phyloP scores from a whole-genome alignment of 2,113 vertebrate species.

The Marmota monax region DNA sequence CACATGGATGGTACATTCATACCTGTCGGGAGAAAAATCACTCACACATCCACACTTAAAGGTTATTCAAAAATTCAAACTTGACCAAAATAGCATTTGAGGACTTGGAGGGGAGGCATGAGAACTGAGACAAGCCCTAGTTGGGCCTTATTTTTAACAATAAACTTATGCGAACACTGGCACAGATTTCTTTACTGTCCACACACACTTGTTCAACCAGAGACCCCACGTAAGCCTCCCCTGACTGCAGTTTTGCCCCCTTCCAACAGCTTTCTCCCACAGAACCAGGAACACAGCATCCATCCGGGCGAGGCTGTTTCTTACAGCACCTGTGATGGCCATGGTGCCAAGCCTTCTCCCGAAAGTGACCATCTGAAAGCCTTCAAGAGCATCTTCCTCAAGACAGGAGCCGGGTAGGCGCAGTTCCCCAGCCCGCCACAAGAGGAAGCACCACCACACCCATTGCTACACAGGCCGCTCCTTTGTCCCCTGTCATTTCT shows the following conservation, averaged over 20 bases:
- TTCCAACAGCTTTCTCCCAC: fast-evolving
- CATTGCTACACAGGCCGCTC: fast-evolving
- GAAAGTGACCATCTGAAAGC: neutral
- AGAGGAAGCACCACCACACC: neutral
- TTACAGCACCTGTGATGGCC: neutral
- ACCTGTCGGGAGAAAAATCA: neutral
- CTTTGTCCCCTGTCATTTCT: neutral
- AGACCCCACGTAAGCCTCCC: neutral
- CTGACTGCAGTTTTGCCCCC: fast-evolving
- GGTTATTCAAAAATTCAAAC: neutral
- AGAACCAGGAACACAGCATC: neutral
- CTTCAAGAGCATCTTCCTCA: neutral
- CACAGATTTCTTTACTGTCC: too few relatives aligned
- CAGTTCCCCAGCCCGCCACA: neutral
- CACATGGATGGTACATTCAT: neutral
- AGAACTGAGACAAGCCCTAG: neutral
- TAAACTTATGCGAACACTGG: neutral
- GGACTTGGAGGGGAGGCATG: neutral
- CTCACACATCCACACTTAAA: neutral
- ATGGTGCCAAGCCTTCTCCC: neutral
- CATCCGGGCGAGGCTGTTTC: neutral
- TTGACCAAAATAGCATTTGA: neutral
- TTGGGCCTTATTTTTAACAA: neutral
- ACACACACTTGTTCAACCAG: fast-evolving
- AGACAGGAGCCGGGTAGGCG: fast-evolving